Evolutionary conservation across 2,888 invertebrate genomes (phyloP).

Genomic region (Lobophora halterata): DNA sequence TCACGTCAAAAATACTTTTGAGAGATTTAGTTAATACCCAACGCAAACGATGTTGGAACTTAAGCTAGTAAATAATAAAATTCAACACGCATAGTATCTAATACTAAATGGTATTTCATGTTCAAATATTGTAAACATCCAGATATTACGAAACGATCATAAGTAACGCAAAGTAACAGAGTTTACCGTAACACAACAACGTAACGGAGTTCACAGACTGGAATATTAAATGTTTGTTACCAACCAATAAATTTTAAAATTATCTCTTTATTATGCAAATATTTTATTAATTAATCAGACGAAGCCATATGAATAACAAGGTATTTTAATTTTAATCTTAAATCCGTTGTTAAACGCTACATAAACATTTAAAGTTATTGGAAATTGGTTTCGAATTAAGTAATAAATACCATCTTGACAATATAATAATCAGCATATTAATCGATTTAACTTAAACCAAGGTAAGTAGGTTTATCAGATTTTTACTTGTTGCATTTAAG

Average conservation of each 20-base stretch:
- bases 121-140: no score
- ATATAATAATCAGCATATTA: no score
- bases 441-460: not conserved
- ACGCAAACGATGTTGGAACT: no score
- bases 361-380: constrained; percentile 6
- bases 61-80: no score
- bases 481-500: no score
- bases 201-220: constrained; percentile 9
- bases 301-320: constrained; percentile 18
- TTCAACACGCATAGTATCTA: no score
- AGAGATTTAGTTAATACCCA: no score
- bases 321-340: constrained; percentile 14
- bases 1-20: no score
- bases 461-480: no score
- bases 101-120: no score
- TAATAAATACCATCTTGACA: constrained; percentile 2
- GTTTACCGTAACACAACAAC: constrained; percentile 7
- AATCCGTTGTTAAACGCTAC: constrained; percentile 13
- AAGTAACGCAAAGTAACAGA: no score
- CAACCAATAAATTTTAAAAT: constrained; percentile 36
- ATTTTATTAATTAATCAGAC: constrained; percentile 40
- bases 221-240: constrained; percentile 19
- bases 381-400: constrained; percentile 11
- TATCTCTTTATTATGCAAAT: constrained; percentile 45
- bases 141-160: no score